Evolutionary conservation across 2,888 invertebrate genomes (phyloP).

Genomic region (Trimorus sp.): DNA sequence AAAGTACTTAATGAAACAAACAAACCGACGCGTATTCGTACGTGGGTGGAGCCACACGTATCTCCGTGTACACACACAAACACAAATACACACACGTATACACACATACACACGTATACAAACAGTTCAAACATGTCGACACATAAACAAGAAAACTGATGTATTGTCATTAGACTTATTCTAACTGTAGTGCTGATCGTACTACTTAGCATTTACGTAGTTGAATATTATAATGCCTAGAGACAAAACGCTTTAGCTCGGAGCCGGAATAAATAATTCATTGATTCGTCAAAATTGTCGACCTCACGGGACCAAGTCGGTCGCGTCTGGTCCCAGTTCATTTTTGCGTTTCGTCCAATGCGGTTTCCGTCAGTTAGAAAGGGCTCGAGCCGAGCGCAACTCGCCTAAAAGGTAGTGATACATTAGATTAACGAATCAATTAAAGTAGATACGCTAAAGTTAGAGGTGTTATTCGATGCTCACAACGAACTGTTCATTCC

Average conservation of each 20-base stretch:
- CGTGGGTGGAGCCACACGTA: slow-evolving; percentile 27
- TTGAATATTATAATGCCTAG: slow-evolving; percentile 75
- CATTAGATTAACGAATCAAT: slow-evolving; percentile 70
- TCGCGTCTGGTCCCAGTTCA: slow-evolving; percentile 9
- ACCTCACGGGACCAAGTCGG: background rate
- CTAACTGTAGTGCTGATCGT: slow-evolving; percentile 79
- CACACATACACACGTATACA: slow-evolving; percentile 43
- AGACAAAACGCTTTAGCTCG: slow-evolving; percentile 66
- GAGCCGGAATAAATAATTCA: slow-evolving; percentile 39
- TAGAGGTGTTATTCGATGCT: slow-evolving; percentile 74
- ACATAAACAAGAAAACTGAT: slow-evolving; percentile 48
- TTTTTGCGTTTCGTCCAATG: slow-evolving; percentile 29
- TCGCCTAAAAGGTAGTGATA: slow-evolving; percentile 79
- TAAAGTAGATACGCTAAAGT: slow-evolving; percentile 70
- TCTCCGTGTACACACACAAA: slow-evolving; percentile 11
- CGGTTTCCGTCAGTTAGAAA: slow-evolving; percentile 41
- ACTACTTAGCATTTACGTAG: slow-evolving; percentile 79
- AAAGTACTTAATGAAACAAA: slow-evolving; percentile 56
- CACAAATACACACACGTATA: slow-evolving; percentile 8
- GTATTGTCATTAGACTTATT: slow-evolving; percentile 76
- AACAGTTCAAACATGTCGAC: background rate
- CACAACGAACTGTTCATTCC: slow-evolving; percentile 54
- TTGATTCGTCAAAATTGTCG: slow-evolving; percentile 27
- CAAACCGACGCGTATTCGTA: too few species aligned
- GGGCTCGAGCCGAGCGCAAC: slow-evolving; percentile 69